Evolutionary conservation across 2,113 vertebrate species (phyloP), one percentile per base, ranked within the genome.

Genomic region (Lasiurus borealis): DNA sequence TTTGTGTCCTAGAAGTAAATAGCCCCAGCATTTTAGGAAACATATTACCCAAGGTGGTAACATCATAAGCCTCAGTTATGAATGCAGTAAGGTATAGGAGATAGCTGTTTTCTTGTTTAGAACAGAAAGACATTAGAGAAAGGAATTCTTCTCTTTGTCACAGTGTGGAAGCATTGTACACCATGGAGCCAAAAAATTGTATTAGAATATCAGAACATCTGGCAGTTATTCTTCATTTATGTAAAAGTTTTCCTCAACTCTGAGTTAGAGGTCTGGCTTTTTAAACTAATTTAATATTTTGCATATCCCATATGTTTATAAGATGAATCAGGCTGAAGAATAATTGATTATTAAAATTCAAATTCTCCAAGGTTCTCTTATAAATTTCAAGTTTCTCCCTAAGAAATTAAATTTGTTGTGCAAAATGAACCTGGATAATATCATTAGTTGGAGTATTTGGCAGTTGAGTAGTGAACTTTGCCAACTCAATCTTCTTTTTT

Each of bases 401-500:
- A 97, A 97, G 91, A 97, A 97, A 97, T 96, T 89, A 88, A 83
- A 96, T 97, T 98, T 96, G 92, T 92, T 97, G 95, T 95, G 94
- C 92, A 93, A 85, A 96, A 68, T 88, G 76, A 95, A 86, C 95
- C 95, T 88, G 96, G 97, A 89, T 96, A 95, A 96, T 97, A 97
- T 89, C 93, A 95, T 98, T 97, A 94, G 82, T 54, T 68, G 69
- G 88, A 71, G 52, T 94, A 52, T 89, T 87, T 96, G 97, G 94
- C 95, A 96, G 92, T 59, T 94, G 91, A 96, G 80, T 88, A 89
- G 92, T 92, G 92, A 96, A 97, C 95, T 98, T 97, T 91, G 96
- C 96, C 95, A 90, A 88, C 77, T 96, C 86, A 71, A 90, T 97
- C 97, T 96, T 96, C 92, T 52, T 95, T 83, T 83, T 96, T 95